Conservation (phyloP, 2,888 invertebrate genomes). For the Hypomecis punctinalis region DNA sequence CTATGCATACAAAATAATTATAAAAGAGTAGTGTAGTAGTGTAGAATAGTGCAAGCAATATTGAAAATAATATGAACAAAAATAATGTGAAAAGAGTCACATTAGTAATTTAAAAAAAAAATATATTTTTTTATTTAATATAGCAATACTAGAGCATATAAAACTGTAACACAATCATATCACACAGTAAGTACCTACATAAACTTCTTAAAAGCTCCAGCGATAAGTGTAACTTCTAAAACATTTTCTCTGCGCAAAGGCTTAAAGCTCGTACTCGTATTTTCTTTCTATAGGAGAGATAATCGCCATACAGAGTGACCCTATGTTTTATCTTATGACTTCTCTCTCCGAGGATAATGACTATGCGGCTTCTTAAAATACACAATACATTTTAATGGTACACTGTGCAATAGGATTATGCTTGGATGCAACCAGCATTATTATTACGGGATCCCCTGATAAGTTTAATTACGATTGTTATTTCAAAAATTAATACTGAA, state of each 20-base stretch:
- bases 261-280: conserved; percentile 1
- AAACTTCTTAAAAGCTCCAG: not conserved
- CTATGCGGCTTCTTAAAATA: conserved; percentile 49
- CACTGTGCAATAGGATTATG: conserved; percentile 72
- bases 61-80: too few relatives aligned
- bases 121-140: too few relatives aligned
- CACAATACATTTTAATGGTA: conserved; percentile 68
- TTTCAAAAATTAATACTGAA: not conserved
- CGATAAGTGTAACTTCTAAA: not conserved
- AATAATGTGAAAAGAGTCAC: too few relatives aligned
- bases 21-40: too few relatives aligned
- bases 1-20: too few relatives aligned
- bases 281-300: conserved; percentile 25
- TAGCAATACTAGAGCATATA: too few relatives aligned
- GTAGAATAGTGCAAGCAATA: too few relatives aligned
- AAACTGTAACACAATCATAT: too few relatives aligned
- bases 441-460: conserved; percentile 9
- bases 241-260: conserved; percentile 6
- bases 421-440: conserved; percentile 41
- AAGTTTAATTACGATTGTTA: conserved; percentile 5
- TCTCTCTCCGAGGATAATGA: conserved; percentile 29
- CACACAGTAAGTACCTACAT: not conserved
- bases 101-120: too few relatives aligned
- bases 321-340: conserved; percentile 54
- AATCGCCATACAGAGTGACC: conserved; percentile 33